Evolutionary conservation across 2,797 vertebrate species (phyloP).

Genomic region (Allenopithecus nigroviridis): DNA sequence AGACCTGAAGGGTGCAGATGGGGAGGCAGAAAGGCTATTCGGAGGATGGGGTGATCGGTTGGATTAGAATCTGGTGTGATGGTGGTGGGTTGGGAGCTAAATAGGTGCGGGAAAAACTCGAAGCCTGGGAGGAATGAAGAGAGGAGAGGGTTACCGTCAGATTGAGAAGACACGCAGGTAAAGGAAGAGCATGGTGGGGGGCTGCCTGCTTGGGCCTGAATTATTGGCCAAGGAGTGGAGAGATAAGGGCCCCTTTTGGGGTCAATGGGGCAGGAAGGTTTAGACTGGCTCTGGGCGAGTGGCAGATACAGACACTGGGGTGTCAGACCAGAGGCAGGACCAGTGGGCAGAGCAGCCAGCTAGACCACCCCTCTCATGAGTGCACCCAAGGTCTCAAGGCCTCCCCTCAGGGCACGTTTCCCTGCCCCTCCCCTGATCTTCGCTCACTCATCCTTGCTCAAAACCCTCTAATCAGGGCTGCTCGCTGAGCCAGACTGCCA

Average conservation of each 20-base stretch:
- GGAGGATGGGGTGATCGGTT: background rate
- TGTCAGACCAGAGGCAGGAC: background rate
- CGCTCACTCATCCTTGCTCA: background rate
- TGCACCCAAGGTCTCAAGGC: too few relatives aligned
- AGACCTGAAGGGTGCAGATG: fast-evolving
- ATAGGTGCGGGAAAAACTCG: too few relatives aligned
- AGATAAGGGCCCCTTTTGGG: background rate
- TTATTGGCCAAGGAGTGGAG: background rate
- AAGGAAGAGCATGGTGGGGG: background rate
- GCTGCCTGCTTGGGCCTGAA: background rate
- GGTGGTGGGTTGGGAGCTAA: too few relatives aligned
- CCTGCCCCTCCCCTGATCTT: background rate
- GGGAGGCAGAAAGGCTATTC: background rate
- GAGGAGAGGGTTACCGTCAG: background rate
- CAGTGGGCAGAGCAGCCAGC: background rate
- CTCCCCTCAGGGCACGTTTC: too few relatives aligned
- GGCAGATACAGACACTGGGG: background rate
- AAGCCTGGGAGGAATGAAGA: background rate
- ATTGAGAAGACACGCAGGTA: background rate
- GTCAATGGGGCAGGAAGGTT: background rate
- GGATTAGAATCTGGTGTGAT: background rate
- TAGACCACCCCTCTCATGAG: background rate
- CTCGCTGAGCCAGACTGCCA: background rate
- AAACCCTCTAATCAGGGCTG: background rate
- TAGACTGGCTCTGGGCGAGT: background rate